Evolutionary conservation across 2,113 vertebrate species (phyloP).

Genomic region (Ctenodactylus gundi): DNA sequence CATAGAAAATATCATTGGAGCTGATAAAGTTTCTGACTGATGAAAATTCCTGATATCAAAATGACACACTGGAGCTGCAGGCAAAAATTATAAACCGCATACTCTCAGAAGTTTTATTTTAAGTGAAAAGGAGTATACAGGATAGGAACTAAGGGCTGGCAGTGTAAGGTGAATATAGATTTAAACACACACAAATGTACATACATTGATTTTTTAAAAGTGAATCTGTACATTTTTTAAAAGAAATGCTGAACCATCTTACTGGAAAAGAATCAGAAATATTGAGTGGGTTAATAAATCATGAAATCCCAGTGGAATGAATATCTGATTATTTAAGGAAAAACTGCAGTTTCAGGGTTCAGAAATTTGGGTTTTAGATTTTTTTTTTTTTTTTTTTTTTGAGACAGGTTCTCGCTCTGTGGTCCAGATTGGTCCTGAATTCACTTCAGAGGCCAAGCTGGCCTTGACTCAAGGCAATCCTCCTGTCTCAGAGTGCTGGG

Average conservation of each 20-base stretch:
- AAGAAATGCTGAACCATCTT: neutral
- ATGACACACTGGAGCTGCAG: neutral
- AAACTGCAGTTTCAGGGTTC: neutral
- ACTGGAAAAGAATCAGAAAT: neutral
- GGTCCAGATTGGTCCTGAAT: no score
- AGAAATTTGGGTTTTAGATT: neutral
- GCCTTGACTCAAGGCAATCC: no score
- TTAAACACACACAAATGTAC: neutral
- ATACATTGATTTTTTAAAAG: neutral
- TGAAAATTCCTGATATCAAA: neutral
- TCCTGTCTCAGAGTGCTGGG: no score
- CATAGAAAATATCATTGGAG: neutral
- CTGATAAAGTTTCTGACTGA: neutral
- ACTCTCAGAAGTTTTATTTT: neutral
- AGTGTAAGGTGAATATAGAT: neutral
- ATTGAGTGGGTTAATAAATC: neutral
- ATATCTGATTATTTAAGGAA: neutral
- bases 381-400: no score
- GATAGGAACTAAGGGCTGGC: neutral
- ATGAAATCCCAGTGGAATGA: neutral
- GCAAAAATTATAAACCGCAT: neutral
- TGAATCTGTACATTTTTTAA: neutral
- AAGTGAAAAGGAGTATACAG: neutral
- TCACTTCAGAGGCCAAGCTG: no score
- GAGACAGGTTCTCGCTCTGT: no score